phyloP scores from a whole-genome alignment of 1,140 invertebrate species.

The Oscheius sp. region DNA sequence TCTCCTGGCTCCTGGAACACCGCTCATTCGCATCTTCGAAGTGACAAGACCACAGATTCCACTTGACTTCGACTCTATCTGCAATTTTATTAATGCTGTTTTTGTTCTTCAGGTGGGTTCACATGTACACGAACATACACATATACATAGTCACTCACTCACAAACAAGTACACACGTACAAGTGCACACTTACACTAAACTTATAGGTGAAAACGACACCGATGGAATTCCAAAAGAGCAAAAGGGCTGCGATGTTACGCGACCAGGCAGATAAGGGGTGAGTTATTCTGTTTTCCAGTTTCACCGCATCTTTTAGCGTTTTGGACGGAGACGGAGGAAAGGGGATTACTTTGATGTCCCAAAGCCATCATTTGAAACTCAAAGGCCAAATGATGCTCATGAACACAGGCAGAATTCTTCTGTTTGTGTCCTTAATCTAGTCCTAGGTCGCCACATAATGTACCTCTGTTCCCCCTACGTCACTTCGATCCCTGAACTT shows the following conservation, averaged over 20 bases:
- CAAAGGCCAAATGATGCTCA: conserved; percentile 57
- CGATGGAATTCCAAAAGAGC: conserved; percentile 41
- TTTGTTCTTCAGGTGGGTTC: conserved; percentile 51
- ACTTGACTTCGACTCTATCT: conserved; percentile 58
- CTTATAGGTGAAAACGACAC: conserved; percentile 41
- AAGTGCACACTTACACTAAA: not conserved
- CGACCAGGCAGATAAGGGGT: not conserved
- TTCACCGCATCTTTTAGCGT: not conserved
- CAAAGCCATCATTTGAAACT: conserved; percentile 40
- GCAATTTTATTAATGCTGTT: conserved; percentile 59
- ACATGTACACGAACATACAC: not conserved
- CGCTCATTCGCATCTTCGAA: conserved; percentile 55
- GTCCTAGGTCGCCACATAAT: conserved; percentile 48
- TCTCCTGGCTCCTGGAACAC: conserved; percentile 51
- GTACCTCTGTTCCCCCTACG: conserved; percentile 57
- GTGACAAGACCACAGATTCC: conserved; percentile 57
- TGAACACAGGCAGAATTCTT: conserved; percentile 35
- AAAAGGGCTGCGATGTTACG: not conserved
- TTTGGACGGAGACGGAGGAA: not conserved
- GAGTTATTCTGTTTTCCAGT: not conserved
- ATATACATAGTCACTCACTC: no score
- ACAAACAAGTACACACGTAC: no score
- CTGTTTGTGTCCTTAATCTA: not conserved
- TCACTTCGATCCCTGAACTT: conserved; percentile 58
- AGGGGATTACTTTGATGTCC: not conserved